Base-by-base conservation (phyloP, 2,888 invertebrate genomes). In the Temnothorax unifasciatus region DNA sequence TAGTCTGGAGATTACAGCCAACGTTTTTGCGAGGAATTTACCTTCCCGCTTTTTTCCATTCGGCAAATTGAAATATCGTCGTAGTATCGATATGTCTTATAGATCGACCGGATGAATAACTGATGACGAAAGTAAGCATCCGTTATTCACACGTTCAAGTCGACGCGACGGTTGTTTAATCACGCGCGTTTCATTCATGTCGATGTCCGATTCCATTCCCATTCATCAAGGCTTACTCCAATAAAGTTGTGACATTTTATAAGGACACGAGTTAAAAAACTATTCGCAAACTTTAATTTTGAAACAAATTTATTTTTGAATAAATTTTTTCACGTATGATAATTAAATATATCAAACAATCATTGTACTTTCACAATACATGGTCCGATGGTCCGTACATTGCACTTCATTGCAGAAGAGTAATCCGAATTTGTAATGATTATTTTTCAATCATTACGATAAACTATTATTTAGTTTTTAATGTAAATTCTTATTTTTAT, bases 141-240 rank as follows among this genome's bases (percentile, higher is more conserved):
- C 89, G 88, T 66, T 77, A 76, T 83, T 68, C 82, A 69, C 69
- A 87, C 89, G 85, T 79, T 87, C 82, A 54, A 82, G 64, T 44
- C 52, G 83, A 54, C 41, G 68, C 64, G 64, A 85, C 61, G 83
- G 83, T 85, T 86, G 85, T 86, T 88, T 85, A 85, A 88, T 89
- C 85, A 85, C 73, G 68, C 85, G 82, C 66, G 85, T 75, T 87
- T 90, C 89, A 89, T 90, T 90, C 89, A 89, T 85, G 81, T 85
- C 85, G 75, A 44, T 85, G 74, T 1, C 47, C 44, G 59, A 63
- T n/a, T 76, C 82, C 54, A 59, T 83, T 79, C 50, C 68, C 85
- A 85, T 90, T 88, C 88, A 85, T 87, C 34, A 66, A 84, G 25
- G 15, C 11, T 54, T 34, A 21, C 38, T 41, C 38, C 57, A 52